Evolutionary conservation across 2,113 vertebrate species (phyloP), one percentile per base, ranked within the genome.

Genomic region (Campylomormyrus numenius): DNA sequence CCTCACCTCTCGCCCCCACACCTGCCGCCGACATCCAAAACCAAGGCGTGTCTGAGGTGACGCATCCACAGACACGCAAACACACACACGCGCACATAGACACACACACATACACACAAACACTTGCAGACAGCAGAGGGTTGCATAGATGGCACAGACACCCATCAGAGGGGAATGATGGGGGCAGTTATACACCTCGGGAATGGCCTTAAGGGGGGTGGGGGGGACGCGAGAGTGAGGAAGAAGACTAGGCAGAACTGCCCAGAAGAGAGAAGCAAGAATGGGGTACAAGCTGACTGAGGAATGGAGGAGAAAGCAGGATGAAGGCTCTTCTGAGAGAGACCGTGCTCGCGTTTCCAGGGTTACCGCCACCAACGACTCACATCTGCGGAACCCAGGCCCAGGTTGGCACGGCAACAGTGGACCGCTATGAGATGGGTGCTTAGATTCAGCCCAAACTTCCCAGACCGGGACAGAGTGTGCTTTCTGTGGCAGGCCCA

Each of bases 21-120:
- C 35, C 85, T 62, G 49, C 31, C 46, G 0, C 56, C 50, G 90
- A 15, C 13, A 70, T 45, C 90, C 87, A 85, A 62, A 85, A n/a
- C 39, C 88, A 77, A 89, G 77, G 53, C 74, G 83, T 45, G 80
- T 83, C 70, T 88, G 87, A 86, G 88, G 80, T 90, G 85, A 27
- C 53, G 19, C 53, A 21, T 56, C 53, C n/a, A 88, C 74, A 90
- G 52, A 91, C 56, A 86, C 52, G 27, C 62, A 87, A 42, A 35
- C 17, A 35, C 48, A 89, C n/a, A 89, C 74, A 89, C 66, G 89
- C 49, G 48, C 70, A 31, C 66, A 88, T 21, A 3, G 39, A 39
- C 19, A 39, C 35, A 88, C 42, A 58, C 13, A 89, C 56, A 89
- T 53, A 90, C 58, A 87, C 70, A n/a, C 48, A 84, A n/a, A 46